Percentiles rank a stretch among this genome's conserved stretches.
phyloP scores from a whole-genome alignment of 1,140 invertebrate genomes.

The Agraylea sexmaculata region DNA sequence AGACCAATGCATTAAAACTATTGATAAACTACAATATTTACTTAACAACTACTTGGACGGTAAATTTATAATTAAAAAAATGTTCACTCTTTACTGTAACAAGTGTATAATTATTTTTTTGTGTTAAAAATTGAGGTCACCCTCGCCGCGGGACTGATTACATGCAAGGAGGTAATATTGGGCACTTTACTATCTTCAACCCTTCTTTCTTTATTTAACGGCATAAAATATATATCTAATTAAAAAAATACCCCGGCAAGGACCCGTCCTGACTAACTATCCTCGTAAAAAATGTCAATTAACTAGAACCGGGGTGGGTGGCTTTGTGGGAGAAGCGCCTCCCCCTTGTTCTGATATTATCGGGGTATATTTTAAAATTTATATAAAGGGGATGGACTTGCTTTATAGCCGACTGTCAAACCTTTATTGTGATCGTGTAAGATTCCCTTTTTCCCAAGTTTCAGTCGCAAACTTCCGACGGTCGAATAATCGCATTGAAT shows the following conservation, averaged over 20 bases:
- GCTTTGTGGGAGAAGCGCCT: not conserved
- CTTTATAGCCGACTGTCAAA: too few relatives aligned
- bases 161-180: constrained; percentile 19
- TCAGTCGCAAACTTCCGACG: too few relatives aligned
- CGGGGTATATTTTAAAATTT: constrained; percentile 19
- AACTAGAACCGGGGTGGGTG: constrained; percentile 23
- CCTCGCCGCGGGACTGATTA: too few relatives aligned
- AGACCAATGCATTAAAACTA: not conserved
- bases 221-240: constrained; percentile 45
- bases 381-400: too few relatives aligned
- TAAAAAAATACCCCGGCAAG: constrained; percentile 42
- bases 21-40: not conserved
- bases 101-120: too few relatives aligned
- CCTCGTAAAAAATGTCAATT: constrained; percentile 43
- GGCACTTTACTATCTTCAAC: constrained; percentile 35
- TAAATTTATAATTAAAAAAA: not conserved
- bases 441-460: too few relatives aligned
- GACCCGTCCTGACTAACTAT: constrained; percentile 25
- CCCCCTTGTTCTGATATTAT: constrained; percentile 15
- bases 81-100: constrained; percentile 6
- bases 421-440: too few relatives aligned
- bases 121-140: too few relatives aligned
- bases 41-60: not conserved
- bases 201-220: constrained; percentile 27
- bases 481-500: too few relatives aligned